phyloP scores from a whole-genome alignment of 1,140 invertebrate genomes.

The Lamellibrachia luymesi region DNA sequence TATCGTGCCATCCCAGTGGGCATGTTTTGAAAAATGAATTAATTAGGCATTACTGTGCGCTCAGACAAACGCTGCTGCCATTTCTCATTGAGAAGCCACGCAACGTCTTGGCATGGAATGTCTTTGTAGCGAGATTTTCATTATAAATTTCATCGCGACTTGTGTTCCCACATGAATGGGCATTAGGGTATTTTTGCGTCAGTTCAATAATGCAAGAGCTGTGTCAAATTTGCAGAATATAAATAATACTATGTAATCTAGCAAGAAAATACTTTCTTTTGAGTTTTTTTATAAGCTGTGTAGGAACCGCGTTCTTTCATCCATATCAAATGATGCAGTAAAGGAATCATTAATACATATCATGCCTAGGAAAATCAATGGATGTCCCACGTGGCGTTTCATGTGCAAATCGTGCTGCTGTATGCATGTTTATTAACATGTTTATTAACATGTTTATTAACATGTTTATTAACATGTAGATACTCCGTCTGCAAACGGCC shows the following conservation, averaged over 20 bases:
- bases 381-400: neutral
- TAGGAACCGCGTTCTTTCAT: neutral
- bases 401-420: neutral
- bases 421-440: neutral
- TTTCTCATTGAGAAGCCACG: neutral
- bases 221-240: neutral
- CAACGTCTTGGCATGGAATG: neutral
- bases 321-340: neutral
- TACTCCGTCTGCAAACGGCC: too few species aligned
- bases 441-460: too few species aligned
- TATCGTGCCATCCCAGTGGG: neutral
- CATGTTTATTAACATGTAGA: too few species aligned
- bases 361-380: neutral
- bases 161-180: neutral
- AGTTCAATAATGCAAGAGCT: neutral
- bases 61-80: neutral
- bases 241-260: neutral
- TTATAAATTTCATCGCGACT: neutral
- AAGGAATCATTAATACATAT: neutral
- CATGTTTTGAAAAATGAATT: neutral
- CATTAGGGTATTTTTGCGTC: neutral
- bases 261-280: neutral
- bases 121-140: neutral
- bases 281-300: neutral
- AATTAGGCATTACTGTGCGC: neutral